These are phyloP conservation scores for Hypomesus transpacificus DNA, from an alignment of 2,113 vertebrate genomes.

Conservation along the genomic window DNA sequence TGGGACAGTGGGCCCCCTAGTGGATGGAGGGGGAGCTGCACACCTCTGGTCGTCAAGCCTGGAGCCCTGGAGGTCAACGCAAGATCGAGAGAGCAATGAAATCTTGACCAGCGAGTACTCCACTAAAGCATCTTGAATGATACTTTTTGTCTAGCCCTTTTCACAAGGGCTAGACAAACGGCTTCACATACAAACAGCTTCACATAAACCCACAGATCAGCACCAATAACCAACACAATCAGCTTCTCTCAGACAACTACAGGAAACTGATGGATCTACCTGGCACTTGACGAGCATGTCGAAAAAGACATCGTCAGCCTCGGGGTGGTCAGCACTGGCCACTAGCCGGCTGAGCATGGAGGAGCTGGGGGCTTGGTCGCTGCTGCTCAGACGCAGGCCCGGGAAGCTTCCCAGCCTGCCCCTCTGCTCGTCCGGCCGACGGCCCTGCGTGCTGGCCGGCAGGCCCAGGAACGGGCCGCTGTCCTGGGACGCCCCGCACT, in stretches of 20 bases:
- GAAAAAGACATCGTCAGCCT: slow-evolving; percentile 90
- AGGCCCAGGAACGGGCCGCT: slow-evolving; percentile 89
- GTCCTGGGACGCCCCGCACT: slow-evolving; percentile 69
- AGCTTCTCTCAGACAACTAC: background rate
- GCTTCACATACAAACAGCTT: too few species aligned
- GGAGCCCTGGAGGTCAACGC: slow-evolving; percentile 75
- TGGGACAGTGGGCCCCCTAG: slow-evolving; percentile 85
- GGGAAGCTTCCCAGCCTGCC: slow-evolving; percentile 79
- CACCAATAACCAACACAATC: too few species aligned
- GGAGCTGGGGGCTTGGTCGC: slow-evolving; percentile 52
- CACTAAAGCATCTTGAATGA: too few species aligned
- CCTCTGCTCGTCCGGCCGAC: slow-evolving; percentile 87
- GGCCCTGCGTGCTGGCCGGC: slow-evolving; percentile 87
- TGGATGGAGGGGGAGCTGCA: slow-evolving; percentile 75
- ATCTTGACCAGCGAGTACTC: background rate
- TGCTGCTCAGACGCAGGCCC: slow-evolving; percentile 79
- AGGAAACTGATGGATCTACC: slow-evolving; percentile 52
- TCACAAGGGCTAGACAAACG: too few species aligned
- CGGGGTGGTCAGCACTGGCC: slow-evolving; percentile 63
- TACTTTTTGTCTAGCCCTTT: too few species aligned
- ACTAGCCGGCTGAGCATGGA: slow-evolving; percentile 73
- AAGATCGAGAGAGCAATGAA: background rate
- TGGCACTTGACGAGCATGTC: slow-evolving; percentile 91
- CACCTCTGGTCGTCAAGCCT: slow-evolving; percentile 92
- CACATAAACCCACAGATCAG: too few species aligned